These are phyloP conservation scores for Graptemys geographica DNA, from an alignment of 2,797 vertebrate genomes.

Conservation along the genomic window DNA sequence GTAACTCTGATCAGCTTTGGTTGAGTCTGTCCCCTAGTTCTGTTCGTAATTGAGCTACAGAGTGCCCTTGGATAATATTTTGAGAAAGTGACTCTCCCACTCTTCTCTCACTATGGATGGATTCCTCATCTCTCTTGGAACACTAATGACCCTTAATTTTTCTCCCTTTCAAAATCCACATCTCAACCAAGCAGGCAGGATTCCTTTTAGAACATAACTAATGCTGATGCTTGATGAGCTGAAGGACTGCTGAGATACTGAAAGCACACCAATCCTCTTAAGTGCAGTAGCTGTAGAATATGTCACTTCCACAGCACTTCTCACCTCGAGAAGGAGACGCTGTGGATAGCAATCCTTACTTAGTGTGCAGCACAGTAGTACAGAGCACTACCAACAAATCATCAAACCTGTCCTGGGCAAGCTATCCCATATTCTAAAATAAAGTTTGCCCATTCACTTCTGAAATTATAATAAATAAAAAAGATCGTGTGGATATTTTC, in stretches of 20 bases:
- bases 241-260: neutral
- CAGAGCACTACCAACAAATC: neutral
- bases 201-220: neutral
- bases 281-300: neutral
- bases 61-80: slow-evolving; percentile 61
- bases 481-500: neutral
- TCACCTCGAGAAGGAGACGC: neutral
- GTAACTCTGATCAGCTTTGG: slow-evolving; percentile 68
- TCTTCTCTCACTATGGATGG: slow-evolving; percentile 36
- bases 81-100: slow-evolving; percentile 60
- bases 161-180: neutral
- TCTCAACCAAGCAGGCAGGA: neutral
- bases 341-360: neutral
- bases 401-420: too few species aligned
- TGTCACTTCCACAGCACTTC: neutral
- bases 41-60: slow-evolving; percentile 55
- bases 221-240: neutral
- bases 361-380: neutral
- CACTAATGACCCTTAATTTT: neutral
- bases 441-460: neutral
- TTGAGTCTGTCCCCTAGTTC: slow-evolving; percentile 64
- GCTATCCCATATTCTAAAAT: neutral
- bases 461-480: neutral
- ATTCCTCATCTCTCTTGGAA: slow-evolving; percentile 35
- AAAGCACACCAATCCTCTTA: neutral